Base-by-base conservation (phyloP, 2,888 invertebrate genomes). In the Drosophila pegasa region DNA sequence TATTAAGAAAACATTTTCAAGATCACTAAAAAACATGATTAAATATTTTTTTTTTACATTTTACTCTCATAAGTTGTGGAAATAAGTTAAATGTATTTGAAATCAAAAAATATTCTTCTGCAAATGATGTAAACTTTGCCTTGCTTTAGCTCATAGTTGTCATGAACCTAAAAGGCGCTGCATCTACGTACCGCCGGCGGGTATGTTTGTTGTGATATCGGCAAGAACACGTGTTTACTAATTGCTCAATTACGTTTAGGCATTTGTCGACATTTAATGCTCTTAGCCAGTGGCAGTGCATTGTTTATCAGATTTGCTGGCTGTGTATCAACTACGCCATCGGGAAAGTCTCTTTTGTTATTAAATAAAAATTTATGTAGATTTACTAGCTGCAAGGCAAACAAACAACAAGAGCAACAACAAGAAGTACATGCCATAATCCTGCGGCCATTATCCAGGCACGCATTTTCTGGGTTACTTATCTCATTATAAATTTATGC, bases 401-500 rank as follows among this genome's bases (percentile, higher is more conserved):
- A 55, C 40, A 37, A 47, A 43, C 8, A 29, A 20, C 41, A 43
- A 33, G 22, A 50, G n/a, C 0, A 18, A 14, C 20, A 48, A 20
- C 14, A 3, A 48, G 4, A 31, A 38, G 38, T 40, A 25, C 31
- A 56, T 12, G 38, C 33, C 47, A 61, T 61, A 65, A 65, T 77
- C 54, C 73, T 57, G 57, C 40, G 56, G 66, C 47, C 41, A 37
- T 61, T 72, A 61, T 73, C 45, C 38, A 41, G 38, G 16, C 73
- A 65, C 57, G 29, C 73, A 52, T 52, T 66, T 59, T 58, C 66
- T 71, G 48, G 35, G 66, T 57, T 60, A 35, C 71, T 76, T 75
- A 71, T 71, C 76, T 75, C 76, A 74, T 78, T 76, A 76, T 60
- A 66, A 78, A 74, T 78, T 78, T 70, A 77, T 73, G 65, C 54